These are phyloP conservation scores for Euborellia annulipes DNA, from an alignment of 1,140 invertebrate genomes.

Conservation along the genomic window DNA sequence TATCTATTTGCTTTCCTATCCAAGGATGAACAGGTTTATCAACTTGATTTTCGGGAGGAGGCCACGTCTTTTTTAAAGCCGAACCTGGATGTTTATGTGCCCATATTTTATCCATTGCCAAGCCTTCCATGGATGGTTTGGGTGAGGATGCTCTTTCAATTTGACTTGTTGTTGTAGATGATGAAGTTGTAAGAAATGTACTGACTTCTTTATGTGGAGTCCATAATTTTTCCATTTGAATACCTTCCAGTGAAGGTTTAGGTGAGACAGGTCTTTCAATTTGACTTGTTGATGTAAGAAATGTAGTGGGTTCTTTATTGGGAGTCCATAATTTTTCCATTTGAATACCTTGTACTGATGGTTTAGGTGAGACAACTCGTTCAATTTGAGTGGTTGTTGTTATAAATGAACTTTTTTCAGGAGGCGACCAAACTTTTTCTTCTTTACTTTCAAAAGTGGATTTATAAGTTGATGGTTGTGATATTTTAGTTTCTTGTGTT, in stretches of 20 bases:
- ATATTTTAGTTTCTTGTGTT: no score
- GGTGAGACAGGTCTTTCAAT: slow-evolving; percentile 15
- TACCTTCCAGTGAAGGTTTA: slow-evolving; percentile 18
- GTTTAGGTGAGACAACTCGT: no score
- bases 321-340: slow-evolving; percentile 22
- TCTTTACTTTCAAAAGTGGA: no score
- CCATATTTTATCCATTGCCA: slow-evolving; percentile 24
- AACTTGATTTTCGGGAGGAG: slow-evolving; percentile 23
- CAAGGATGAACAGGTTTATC: slow-evolving; percentile 20
- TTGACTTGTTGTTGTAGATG: neutral
- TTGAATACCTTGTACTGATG: slow-evolving; percentile 19
- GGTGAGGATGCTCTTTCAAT: slow-evolving; percentile 9
- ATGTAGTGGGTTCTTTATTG: no score
- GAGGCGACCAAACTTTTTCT: no score
- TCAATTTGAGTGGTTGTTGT: no score
- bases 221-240: slow-evolving; percentile 22
- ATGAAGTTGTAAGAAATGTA: neutral
- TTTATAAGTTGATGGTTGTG: no score
- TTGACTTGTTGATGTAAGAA: no score
- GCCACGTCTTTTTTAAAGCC: slow-evolving; percentile 33
- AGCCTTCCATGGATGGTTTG: slow-evolving; percentile 16
- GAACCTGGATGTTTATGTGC: slow-evolving; percentile 33
- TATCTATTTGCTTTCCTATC: slow-evolving; percentile 16
- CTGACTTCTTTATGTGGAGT: slow-evolving; percentile 11
- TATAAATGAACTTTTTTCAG: no score